Percentiles rank a stretch among this genome's conserved stretches.
Conservation (phyloP, 2,113 vertebrate genomes). For the Rhodinocichla rosea region DNA sequence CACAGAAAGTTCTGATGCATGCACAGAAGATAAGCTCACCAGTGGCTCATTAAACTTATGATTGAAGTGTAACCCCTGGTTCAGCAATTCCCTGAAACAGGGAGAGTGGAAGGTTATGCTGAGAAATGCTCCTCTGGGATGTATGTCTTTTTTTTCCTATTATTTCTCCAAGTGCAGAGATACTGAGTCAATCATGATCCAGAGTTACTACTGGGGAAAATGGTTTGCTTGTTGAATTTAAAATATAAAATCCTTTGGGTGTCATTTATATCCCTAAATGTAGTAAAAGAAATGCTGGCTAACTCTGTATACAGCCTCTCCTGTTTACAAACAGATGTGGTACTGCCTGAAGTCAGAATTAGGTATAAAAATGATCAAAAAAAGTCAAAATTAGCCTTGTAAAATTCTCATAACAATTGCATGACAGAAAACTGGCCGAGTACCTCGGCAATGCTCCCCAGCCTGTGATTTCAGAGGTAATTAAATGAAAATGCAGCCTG, state of each 20-base stretch:
- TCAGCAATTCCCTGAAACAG: neutral
- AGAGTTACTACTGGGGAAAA: neutral
- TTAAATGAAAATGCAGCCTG: neutral
- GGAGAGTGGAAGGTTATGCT: neutral
- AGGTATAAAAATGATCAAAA: conserved; percentile 29
- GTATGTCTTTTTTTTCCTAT: neutral
- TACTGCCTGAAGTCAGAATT: neutral
- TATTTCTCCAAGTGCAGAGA: neutral
- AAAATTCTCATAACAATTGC: neutral
- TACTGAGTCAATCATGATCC: neutral
- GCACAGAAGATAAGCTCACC: neutral
- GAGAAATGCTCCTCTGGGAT: neutral
- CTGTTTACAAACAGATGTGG: conserved; percentile 25
- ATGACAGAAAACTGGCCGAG: neutral
- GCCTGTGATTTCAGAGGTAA: neutral
- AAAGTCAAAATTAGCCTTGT: neutral
- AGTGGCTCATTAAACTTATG: conserved; percentile 12
- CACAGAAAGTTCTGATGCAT: neutral
- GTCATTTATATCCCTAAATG: neutral
- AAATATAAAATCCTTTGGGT: neutral
- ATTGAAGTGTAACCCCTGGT: neutral
- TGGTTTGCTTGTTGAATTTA: neutral
- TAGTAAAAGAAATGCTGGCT: neutral
- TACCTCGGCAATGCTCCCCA: neutral
- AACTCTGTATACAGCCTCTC: neutral